Conservation (phyloP, 2,888 invertebrate species). For the Dendrolimus pini region DNA sequence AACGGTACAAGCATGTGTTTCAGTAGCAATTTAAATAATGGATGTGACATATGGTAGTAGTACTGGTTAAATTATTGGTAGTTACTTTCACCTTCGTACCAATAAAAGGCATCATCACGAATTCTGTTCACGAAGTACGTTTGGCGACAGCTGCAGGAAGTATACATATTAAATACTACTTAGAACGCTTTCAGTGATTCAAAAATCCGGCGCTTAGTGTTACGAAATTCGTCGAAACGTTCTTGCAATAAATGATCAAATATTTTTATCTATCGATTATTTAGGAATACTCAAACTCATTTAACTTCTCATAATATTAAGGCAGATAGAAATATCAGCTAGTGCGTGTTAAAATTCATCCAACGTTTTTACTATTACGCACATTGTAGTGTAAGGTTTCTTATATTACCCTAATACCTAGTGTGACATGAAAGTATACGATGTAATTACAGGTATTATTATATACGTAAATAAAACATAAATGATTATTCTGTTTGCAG, state of each 20-base stretch:
- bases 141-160: slow-evolving; percentile 38
- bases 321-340: too few relatives aligned
- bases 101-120: slow-evolving; percentile 30
- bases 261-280: background rate
- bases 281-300: too few relatives aligned
- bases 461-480: slow-evolving; percentile 6
- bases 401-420: background rate
- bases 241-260: slow-evolving; percentile 6
- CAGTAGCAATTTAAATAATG: slow-evolving; percentile 20
- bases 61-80: slow-evolving; percentile 22
- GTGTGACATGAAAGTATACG: slow-evolving; percentile 3
- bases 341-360: background rate
- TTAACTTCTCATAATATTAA: too few relatives aligned
- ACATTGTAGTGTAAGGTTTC: background rate
- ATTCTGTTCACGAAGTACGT: slow-evolving; percentile 42
- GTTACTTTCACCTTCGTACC: slow-evolving; percentile 50
- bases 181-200: slow-evolving; percentile 35
- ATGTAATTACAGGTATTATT: background rate
- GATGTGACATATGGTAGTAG: slow-evolving; percentile 19
- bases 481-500: slow-evolving; percentile 43
- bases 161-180: slow-evolving; percentile 21
- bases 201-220: slow-evolving; percentile 26
- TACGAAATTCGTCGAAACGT: slow-evolving; percentile 18
- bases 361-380: background rate
- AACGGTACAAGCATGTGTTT: slow-evolving; percentile 27